These are phyloP conservation scores for Cercopithecus neglectus DNA, from an alignment of 2,797 vertebrate species.

Conservation along the genomic window DNA sequence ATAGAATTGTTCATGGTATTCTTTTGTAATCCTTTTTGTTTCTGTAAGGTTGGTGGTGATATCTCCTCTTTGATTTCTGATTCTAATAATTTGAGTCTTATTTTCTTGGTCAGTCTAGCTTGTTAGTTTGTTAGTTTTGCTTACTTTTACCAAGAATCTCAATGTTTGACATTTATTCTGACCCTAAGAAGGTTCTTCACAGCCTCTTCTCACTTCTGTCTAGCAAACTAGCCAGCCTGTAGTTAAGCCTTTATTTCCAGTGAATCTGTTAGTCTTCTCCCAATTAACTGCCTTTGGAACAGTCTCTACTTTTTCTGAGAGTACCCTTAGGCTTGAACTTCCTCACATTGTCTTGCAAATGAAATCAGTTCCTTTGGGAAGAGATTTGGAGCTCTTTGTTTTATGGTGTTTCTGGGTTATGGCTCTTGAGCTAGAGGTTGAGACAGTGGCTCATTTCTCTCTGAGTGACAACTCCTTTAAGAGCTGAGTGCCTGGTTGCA, in stretches of 20 bases:
- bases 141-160: neutral
- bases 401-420: neutral
- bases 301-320: neutral
- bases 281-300: neutral
- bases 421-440: neutral
- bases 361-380: conserved; percentile 6
- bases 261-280: neutral
- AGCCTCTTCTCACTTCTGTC: neutral
- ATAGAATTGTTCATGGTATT: neutral
- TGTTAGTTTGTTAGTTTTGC: neutral
- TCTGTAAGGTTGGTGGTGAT: neutral
- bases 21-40: neutral
- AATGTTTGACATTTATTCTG: neutral
- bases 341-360: neutral
- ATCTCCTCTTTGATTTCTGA: neutral
- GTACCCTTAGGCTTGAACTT: neutral
- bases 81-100: neutral
- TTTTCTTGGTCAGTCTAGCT: neutral
- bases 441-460: neutral
- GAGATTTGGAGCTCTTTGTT: neutral
- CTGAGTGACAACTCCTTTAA: neutral
- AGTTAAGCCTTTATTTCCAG: neutral
- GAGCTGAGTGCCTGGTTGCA: neutral
- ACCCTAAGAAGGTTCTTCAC: neutral
- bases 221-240: neutral